Evolutionary conservation across 2,797 vertebrate genomes (phyloP).

Genomic region (Galago senegalensis): DNA sequence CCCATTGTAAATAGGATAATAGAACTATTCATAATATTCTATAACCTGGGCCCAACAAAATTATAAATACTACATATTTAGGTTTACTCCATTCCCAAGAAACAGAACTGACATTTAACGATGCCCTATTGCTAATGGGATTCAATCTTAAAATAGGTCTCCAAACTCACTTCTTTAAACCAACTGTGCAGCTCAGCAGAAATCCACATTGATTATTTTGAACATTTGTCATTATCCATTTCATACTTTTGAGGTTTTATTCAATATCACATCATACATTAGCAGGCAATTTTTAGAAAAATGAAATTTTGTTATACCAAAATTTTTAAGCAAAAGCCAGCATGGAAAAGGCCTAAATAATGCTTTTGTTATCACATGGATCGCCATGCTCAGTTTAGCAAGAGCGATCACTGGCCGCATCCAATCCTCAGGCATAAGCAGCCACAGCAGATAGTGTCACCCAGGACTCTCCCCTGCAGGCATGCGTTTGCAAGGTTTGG

Average conservation of each 20-base stretch:
- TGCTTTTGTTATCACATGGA: neutral
- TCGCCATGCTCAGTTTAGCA: neutral
- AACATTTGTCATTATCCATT: neutral
- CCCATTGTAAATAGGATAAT: neutral
- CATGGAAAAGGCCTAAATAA: neutral
- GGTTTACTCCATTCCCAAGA: neutral
- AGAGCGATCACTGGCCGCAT: neutral
- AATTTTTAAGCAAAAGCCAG: slow-evolving; percentile 39
- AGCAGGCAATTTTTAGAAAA: slow-evolving; percentile 21
- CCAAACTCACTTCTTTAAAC: neutral
- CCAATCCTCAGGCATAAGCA: neutral
- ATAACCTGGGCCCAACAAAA: neutral
- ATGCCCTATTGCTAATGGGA: neutral
- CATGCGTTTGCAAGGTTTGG: neutral
- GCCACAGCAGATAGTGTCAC: neutral
- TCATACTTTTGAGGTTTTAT: neutral
- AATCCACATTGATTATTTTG: neutral
- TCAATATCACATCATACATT: neutral
- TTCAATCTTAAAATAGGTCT: neutral
- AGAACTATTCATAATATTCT: neutral
- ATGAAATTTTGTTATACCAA: neutral
- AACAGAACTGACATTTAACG: neutral
- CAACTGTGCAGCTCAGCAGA: neutral
- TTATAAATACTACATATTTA: neutral
- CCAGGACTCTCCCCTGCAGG: neutral